Conservation (phyloP, 1,140 invertebrate species). For the Anastatus disparis region DNA sequence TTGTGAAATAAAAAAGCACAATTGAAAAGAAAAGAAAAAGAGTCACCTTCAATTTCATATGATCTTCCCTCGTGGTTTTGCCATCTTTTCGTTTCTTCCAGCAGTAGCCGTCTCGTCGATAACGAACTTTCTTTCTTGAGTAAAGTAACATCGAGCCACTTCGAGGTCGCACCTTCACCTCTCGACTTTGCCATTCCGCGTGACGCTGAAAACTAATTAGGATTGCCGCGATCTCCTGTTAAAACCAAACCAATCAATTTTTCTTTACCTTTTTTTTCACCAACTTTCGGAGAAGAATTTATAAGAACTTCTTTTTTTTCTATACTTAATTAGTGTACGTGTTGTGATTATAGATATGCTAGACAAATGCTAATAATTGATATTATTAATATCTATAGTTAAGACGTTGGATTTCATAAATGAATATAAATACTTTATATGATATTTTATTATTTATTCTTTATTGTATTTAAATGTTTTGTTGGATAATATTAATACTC, state of each 20-base stretch:
- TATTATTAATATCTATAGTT: too few relatives aligned
- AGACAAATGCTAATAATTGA: too few relatives aligned
- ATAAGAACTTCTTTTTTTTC: too few relatives aligned
- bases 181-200: conserved; percentile 95
- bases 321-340: too few relatives aligned
- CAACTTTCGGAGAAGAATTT: too few relatives aligned
- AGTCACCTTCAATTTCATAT: conserved; percentile 97
- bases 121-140: conserved; percentile 94
- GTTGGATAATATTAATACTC: too few relatives aligned
- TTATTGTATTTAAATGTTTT: too few relatives aligned
- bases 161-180: conserved; percentile 96
- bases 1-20: too few relatives aligned
- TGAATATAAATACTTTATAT: too few relatives aligned
- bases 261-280: neutral
- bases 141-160: conserved; percentile 97
- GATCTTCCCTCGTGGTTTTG: conserved; percentile 97
- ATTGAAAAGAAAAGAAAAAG: neutral
- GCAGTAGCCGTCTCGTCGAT: conserved; percentile 96
- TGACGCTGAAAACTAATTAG: conserved; percentile 97
- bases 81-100: conserved; percentile 99
- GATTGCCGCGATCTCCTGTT: conserved; percentile 96
- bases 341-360: too few relatives aligned
- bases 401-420: too few relatives aligned
- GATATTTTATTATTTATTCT: too few relatives aligned
- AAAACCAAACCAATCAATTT: conserved; percentile 57